A percentile compares a stretch with the other conserved stretches of the same genome.
These are phyloP conservation scores for Staurois parvus DNA, from an alignment of 2,797 vertebrate genomes.

Conservation along the genomic window DNA sequence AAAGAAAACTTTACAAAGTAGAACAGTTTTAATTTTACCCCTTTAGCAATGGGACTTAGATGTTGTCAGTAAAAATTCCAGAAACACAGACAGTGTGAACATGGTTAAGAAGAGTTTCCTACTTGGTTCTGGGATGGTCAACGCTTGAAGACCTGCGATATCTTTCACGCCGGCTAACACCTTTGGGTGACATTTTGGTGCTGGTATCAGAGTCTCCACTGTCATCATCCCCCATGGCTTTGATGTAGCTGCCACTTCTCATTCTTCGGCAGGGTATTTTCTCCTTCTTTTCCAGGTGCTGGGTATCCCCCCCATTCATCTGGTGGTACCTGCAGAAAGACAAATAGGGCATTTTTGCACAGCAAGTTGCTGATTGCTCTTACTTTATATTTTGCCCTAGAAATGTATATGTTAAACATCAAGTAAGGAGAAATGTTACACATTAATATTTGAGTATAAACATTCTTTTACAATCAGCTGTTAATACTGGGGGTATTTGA, in stretches of 20 bases:
- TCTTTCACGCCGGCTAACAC: slow-evolving; percentile 88
- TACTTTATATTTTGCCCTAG: background rate
- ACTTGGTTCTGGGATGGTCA: slow-evolving; percentile 90
- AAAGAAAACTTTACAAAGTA: no score
- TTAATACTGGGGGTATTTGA: background rate
- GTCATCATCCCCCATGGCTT: slow-evolving; percentile 99
- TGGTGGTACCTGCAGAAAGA: slow-evolving; percentile 86
- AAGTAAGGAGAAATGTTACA: background rate
- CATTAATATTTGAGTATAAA: background rate
- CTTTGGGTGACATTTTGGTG: slow-evolving; percentile 89
- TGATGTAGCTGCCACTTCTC: slow-evolving; percentile 99
- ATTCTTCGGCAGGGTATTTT: slow-evolving; percentile 97
- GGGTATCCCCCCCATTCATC: slow-evolving; percentile 94
- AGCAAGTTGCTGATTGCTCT: slow-evolving; percentile 18
- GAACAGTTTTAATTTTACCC: background rate
- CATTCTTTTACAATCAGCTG: background rate
- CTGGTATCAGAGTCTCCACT: slow-evolving; percentile 93
- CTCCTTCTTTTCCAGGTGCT: slow-evolving; percentile 82
- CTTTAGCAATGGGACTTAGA: background rate
- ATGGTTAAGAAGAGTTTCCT: slow-evolving; percentile 64
- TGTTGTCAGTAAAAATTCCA: background rate
- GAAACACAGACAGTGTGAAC: background rate
- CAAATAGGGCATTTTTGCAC: slow-evolving; percentile 23
- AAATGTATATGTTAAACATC: background rate
- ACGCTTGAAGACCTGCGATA: slow-evolving; percentile 94